Evolutionary conservation across 2,797 vertebrate genomes (phyloP).

Genomic region (Brachyrhaphis roseni): DNA sequence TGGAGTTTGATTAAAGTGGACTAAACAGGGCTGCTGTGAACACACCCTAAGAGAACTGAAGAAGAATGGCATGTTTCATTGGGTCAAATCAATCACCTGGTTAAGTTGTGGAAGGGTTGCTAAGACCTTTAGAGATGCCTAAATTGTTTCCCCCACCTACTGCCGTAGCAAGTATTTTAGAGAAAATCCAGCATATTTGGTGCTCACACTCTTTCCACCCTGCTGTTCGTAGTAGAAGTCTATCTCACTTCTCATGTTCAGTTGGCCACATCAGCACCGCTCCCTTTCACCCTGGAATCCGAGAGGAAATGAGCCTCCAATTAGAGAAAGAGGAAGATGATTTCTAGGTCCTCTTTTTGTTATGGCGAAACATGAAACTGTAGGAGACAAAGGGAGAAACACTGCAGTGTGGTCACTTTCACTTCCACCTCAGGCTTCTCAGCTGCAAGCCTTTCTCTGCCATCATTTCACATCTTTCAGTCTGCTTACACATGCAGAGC

Average conservation of each 20-base stretch:
- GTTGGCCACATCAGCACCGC: not conserved
- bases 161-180: slow-evolving; percentile 35
- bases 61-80: slow-evolving; percentile 40
- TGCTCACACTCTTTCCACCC: slow-evolving; percentile 25
- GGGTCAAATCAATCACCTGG: not conserved
- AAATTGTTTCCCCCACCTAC: slow-evolving; percentile 49
- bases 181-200: slow-evolving; percentile 13
- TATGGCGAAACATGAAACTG: slow-evolving; percentile 35
- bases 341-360: slow-evolving; percentile 61
- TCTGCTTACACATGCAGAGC: slow-evolving; percentile 12
- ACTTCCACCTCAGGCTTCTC: slow-evolving; percentile 58
- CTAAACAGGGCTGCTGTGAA: no score
- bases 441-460: slow-evolving; percentile 13
- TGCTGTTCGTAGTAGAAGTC: not conserved
- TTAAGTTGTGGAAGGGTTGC: slow-evolving; percentile 9
- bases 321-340: slow-evolving; percentile 59
- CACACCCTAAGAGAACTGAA: not conserved
- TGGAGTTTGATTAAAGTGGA: no score
- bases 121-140: slow-evolving; percentile 31
- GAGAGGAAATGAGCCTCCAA: slow-evolving; percentile 60
- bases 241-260: slow-evolving; percentile 43
- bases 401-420: slow-evolving; percentile 52
- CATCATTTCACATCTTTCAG: slow-evolving; percentile 46
- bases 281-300: slow-evolving; percentile 22
- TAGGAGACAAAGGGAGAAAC: not conserved